These are phyloP conservation scores for Melanotaenia pygmaea DNA, from an alignment of 2,797 vertebrate genomes.

Conservation along the genomic window DNA sequence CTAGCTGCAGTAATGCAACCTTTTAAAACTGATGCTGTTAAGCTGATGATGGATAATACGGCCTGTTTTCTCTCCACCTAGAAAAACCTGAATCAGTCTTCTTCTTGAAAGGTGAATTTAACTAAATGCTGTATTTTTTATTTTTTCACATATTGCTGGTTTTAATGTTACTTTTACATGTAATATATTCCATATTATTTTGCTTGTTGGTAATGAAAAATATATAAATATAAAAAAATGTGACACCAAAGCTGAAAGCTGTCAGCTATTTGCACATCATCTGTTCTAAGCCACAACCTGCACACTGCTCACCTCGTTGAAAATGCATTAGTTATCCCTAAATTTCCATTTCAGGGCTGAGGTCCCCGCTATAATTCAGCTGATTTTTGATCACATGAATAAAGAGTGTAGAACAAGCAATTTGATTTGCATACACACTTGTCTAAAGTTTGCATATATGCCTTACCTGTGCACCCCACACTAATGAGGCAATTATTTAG, in stretches of 20 bases:
- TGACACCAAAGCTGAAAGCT: slow-evolving; percentile 58
- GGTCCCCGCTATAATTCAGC: slow-evolving; percentile 59
- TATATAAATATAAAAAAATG: slow-evolving; percentile 33
- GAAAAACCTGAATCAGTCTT: background rate
- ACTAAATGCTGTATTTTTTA: slow-evolving; percentile 6
- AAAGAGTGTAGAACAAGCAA: slow-evolving; percentile 76
- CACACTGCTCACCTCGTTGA: slow-evolving; percentile 53
- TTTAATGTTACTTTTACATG: slow-evolving; percentile 7
- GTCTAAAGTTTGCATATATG: slow-evolving; percentile 76
- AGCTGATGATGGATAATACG: slow-evolving; percentile 42
- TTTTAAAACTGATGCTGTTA: slow-evolving; percentile 31
- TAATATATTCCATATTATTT: slow-evolving; percentile 6
- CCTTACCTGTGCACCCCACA: slow-evolving; percentile 75
- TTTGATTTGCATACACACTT: slow-evolving; percentile 76
- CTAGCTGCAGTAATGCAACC: too few species aligned
- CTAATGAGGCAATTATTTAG: slow-evolving; percentile 85
- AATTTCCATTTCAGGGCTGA: slow-evolving; percentile 72
- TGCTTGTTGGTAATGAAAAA: slow-evolving; percentile 21
- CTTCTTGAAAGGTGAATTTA: slow-evolving; percentile 26
- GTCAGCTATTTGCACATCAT: slow-evolving; percentile 61
- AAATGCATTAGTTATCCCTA: slow-evolving; percentile 73
- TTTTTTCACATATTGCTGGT: slow-evolving; percentile 17
- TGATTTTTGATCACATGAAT: slow-evolving; percentile 78
- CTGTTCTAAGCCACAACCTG: slow-evolving; percentile 52
- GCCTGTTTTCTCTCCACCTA: slow-evolving; percentile 9